phyloP scores from a whole-genome alignment of 2,888 invertebrate species.

The Xestia ashworthii region DNA sequence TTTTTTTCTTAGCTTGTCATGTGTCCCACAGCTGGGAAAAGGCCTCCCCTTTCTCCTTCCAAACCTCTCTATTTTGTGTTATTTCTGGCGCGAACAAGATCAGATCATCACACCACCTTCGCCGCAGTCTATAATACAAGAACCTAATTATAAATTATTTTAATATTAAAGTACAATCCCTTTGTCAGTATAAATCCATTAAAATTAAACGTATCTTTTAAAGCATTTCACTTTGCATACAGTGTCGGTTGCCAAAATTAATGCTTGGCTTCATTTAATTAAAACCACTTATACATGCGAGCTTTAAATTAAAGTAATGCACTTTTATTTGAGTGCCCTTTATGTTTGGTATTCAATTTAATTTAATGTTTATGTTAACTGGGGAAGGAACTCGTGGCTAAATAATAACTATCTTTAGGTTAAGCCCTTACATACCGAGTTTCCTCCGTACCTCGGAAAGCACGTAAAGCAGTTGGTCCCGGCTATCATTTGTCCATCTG shows the following conservation, averaged over 20 bases:
- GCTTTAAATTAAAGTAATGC: conserved; percentile 21
- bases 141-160: not conserved
- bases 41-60: too few species aligned
- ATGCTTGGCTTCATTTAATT: conserved; percentile 27
- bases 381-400: too few species aligned
- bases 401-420: too few species aligned
- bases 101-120: too few species aligned
- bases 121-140: not conserved
- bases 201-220: conserved; percentile 15
- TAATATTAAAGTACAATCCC: not conserved
- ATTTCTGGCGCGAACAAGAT: too few species aligned
- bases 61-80: too few species aligned
- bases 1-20: too few species aligned
- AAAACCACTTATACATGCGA: conserved; percentile 25
- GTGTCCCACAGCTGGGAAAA: too few species aligned
- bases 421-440: too few species aligned
- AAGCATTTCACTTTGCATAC: conserved; percentile 18
- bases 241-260: conserved; percentile 38
- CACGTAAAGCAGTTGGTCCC: too few species aligned
- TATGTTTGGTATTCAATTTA: conserved; percentile 20
- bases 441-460: too few species aligned
- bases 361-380: not conserved
- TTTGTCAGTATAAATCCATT: conserved; percentile 24
- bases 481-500: too few species aligned
- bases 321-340: conserved; percentile 30